A percentile compares a stretch with the other conserved stretches of the same genome.
phyloP scores from a whole-genome alignment of 1,140 invertebrate genomes.

The Octopus sinensis region DNA sequence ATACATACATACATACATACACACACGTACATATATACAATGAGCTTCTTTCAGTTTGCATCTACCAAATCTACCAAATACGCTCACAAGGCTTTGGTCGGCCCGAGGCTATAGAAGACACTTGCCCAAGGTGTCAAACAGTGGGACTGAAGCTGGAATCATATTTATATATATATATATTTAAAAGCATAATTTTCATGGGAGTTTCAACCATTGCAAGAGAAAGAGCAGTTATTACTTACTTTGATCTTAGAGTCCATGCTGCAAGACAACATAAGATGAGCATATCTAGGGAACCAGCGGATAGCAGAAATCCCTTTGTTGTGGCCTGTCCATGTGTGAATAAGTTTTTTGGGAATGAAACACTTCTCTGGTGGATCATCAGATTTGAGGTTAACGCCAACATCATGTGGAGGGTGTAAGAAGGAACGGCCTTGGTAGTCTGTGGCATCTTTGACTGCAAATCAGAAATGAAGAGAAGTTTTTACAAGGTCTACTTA shows the following conservation, averaged over 20 bases:
- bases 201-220: too few species aligned
- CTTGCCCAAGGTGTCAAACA: too few species aligned
- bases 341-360: conserved; percentile 92
- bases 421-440: conserved; percentile 96
- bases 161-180: too few species aligned
- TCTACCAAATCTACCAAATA: too few species aligned
- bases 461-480: conserved; percentile 44
- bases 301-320: conserved; percentile 94
- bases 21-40: too few species aligned
- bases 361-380: conserved; percentile 93
- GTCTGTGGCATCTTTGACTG: conserved; percentile 90
- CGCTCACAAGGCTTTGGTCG: too few species aligned
- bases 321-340: conserved; percentile 94
- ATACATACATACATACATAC: too few species aligned
- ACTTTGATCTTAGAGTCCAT: conserved; percentile 97
- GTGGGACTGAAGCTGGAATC: too few species aligned
- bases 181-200: too few species aligned
- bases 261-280: conserved; percentile 89
- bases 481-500: too few species aligned
- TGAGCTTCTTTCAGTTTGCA: too few species aligned
- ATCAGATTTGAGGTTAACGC: conserved; percentile 89
- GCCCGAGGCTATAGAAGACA: too few species aligned
- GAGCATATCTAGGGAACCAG: conserved; percentile 92
- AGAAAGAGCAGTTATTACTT: not conserved
- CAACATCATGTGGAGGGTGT: conserved; percentile 90